These are phyloP conservation scores for Petroica traversi DNA, from an alignment of 2,113 vertebrate species.

Conservation along the genomic window DNA sequence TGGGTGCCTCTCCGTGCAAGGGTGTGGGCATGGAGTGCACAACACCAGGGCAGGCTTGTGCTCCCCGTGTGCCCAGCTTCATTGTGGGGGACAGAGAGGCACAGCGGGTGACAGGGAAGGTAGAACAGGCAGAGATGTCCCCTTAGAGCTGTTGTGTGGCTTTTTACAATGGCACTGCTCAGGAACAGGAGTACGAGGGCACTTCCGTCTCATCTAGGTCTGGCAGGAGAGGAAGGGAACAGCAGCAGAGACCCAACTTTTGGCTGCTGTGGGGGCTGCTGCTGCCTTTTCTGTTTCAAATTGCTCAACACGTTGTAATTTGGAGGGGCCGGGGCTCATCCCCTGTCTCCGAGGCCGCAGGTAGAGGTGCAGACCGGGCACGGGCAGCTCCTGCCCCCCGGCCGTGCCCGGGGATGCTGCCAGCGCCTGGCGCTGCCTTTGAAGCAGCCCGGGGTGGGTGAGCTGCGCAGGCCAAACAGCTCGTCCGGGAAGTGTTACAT, in stretches of 20 bases:
- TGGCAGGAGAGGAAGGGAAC: not conserved
- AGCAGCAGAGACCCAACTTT: not conserved
- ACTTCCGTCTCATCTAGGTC: not conserved
- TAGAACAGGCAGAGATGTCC: not conserved
- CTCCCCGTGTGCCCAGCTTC: fast-evolving
- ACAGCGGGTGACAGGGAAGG: not conserved
- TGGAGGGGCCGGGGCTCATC: fast-evolving
- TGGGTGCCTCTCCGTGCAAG: fast-evolving
- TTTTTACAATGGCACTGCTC: not conserved
- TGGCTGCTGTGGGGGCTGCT: fast-evolving
- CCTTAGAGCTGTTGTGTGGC: fast-evolving
- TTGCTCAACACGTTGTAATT: fast-evolving
- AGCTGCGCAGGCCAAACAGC: not conserved
- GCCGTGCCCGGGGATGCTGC: fast-evolving
- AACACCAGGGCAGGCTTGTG: fast-evolving
- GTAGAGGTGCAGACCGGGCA: not conserved
- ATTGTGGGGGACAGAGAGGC: fast-evolving
- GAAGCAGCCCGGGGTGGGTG: not conserved
- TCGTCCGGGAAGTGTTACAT: not conserved
- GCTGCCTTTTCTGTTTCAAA: not conserved
- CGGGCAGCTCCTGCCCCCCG: fast-evolving
- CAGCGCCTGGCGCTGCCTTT: fast-evolving
- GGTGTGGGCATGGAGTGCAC: not conserved
- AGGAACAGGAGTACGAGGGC: fast-evolving
- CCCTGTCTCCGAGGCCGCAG: fast-evolving